These are phyloP conservation scores for Pelodytes ibericus DNA, from an alignment of 2,797 vertebrate species.

Conservation along the genomic window DNA sequence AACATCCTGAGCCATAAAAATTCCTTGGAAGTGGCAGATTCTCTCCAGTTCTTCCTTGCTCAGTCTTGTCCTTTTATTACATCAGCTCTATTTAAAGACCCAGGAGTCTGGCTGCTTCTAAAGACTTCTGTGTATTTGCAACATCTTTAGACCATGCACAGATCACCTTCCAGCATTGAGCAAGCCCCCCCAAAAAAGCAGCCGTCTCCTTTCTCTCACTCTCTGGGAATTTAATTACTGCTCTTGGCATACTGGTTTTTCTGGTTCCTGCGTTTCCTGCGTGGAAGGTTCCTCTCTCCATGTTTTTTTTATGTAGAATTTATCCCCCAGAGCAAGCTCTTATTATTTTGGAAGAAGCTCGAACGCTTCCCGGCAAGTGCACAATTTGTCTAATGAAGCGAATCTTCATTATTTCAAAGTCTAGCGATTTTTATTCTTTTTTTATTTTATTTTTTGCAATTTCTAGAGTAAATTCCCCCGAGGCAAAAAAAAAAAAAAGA, in stretches of 20 bases:
- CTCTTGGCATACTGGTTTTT: slow-evolving; percentile 12
- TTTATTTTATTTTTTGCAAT: too few species aligned
- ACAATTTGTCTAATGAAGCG: slow-evolving; percentile 30
- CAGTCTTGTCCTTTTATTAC: background rate
- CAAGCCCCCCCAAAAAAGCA: background rate
- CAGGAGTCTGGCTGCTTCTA: background rate
- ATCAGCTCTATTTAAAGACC: slow-evolving; percentile 16
- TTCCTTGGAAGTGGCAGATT: background rate
- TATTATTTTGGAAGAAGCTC: background rate
- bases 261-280: background rate
- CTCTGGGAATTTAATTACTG: background rate
- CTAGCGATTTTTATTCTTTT: too few species aligned
- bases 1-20: background rate
- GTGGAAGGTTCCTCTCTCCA: background rate
- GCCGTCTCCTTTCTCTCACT: background rate
- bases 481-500: background rate
- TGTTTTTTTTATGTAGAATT: slow-evolving; percentile 23
- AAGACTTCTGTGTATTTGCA: background rate
- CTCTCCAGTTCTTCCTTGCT: background rate
- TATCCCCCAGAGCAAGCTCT: background rate
- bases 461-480: background rate
- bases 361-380: background rate
- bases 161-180: background rate
- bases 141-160: background rate
- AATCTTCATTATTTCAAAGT: slow-evolving; percentile 4